Evolutionary conservation across 1,140 invertebrate species (phyloP).

Genomic region (Drosophila grimshawi): DNA sequence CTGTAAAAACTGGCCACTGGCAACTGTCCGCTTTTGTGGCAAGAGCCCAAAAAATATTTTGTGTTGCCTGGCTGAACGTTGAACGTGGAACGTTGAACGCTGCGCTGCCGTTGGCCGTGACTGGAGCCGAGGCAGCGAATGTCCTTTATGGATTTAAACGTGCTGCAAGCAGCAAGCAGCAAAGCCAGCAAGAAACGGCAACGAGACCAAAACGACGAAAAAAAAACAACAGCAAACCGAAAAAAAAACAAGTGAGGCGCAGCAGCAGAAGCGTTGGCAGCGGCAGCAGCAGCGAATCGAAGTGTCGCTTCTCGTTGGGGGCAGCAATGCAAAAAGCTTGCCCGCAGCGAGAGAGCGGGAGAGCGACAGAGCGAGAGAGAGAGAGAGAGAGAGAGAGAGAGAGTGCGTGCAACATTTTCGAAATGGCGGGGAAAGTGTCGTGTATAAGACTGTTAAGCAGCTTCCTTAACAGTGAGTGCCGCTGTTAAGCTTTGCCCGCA

Average conservation of each 20-base stretch:
- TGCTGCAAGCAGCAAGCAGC: slow-evolving; percentile 19
- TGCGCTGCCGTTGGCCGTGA: slow-evolving; percentile 39
- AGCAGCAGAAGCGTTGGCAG: slow-evolving; percentile 41
- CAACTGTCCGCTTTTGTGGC: slow-evolving; percentile 37
- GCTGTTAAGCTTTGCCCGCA: slow-evolving; percentile 29
- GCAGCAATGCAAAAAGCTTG: slow-evolving; percentile 3
- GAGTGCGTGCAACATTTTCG: slow-evolving; percentile 49
- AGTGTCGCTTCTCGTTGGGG: slow-evolving; percentile 36
- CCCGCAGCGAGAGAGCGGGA: slow-evolving; percentile 1
- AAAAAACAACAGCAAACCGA: slow-evolving; percentile 8
- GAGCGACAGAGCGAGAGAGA: slow-evolving; percentile 5
- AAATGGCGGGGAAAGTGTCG: slow-evolving; percentile 26
- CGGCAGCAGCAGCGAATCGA: slow-evolving; percentile 59
- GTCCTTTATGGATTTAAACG: slow-evolving; percentile 71
- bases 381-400: slow-evolving; percentile 20
- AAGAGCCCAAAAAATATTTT: slow-evolving; percentile 34
- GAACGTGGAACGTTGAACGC: slow-evolving; percentile 10
- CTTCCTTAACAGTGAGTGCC: slow-evolving; percentile 10
- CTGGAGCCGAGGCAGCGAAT: slow-evolving; percentile 60
- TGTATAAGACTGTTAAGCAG: slow-evolving; percentile 41
- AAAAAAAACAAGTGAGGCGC: neutral
- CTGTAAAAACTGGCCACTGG: slow-evolving; percentile 42
- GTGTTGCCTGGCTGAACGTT: slow-evolving; percentile 36
- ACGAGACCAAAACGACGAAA: slow-evolving; percentile 13
- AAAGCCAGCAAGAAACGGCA: slow-evolving; percentile 27